Percentiles rank a stretch among this genome's conserved stretches.
phyloP scores from a whole-genome alignment of 2,888 invertebrate species.

The Schizotus pectinicornis region DNA sequence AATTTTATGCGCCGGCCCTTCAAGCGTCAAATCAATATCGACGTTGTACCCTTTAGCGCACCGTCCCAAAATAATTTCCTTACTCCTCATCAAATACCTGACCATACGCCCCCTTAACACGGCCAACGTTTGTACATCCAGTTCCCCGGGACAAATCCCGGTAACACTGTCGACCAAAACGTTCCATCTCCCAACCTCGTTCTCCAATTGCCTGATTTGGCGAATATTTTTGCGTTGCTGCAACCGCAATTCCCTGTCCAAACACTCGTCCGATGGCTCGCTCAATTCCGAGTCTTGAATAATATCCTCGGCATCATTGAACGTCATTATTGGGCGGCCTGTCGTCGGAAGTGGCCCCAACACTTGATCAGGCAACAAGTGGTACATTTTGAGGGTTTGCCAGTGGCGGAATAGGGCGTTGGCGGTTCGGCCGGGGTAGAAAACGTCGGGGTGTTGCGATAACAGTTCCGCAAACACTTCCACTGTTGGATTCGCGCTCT shows the following conservation, averaged over 20 bases:
- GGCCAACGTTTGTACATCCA: constrained; percentile 93
- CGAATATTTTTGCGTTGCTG: constrained; percentile 64
- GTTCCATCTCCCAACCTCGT: constrained; percentile 87
- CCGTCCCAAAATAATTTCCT: constrained; percentile 94
- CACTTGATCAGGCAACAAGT: constrained; percentile 87
- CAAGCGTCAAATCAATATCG: constrained; percentile 91
- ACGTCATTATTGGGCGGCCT: constrained; percentile 66
- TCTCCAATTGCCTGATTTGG: constrained; percentile 88
- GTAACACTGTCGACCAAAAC: constrained; percentile 90
- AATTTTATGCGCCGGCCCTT: constrained; percentile 94
- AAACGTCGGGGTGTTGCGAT: constrained; percentile 81
- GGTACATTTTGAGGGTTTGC: constrained; percentile 91
- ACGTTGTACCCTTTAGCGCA: constrained; percentile 87
- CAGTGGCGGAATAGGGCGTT: constrained; percentile 88
- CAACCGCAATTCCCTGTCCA: constrained; percentile 79
- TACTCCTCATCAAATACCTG: constrained; percentile 91
- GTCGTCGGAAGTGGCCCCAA: constrained; percentile 59
- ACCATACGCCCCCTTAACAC: constrained; percentile 91
- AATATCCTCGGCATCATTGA: constrained; percentile 92
- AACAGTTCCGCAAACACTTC: constrained; percentile 86
- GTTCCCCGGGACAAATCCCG: constrained; percentile 82
- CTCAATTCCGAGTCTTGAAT: constrained; percentile 83
- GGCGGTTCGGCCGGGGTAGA: constrained; percentile 87
- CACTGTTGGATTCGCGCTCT: constrained; percentile 74
- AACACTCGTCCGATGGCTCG: constrained; percentile 80